phyloP scores from a whole-genome alignment of 2,888 invertebrate genomes.

The Tenthredo notha region DNA sequence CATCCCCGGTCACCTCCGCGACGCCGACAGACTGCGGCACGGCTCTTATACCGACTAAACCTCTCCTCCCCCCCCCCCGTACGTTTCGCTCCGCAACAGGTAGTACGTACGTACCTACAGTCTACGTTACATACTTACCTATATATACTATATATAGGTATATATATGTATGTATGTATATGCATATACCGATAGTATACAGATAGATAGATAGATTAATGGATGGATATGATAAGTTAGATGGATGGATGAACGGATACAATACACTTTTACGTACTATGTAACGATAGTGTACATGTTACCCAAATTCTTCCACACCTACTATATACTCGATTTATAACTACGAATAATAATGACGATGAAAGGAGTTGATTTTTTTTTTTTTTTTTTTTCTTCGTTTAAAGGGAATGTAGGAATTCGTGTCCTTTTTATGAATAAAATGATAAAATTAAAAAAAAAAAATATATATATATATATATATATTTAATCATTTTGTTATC shows the following conservation, averaged over 20 bases:
- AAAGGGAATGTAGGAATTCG: no score
- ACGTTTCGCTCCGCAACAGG: constrained; percentile 41
- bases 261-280: no score
- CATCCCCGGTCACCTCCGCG: not conserved
- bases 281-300: not conserved
- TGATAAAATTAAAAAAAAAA: no score
- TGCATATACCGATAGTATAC: not conserved
- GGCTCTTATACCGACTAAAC: not conserved
- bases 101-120: constrained; percentile 32
- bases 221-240: not conserved
- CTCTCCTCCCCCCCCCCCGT: not conserved
- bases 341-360: not conserved
- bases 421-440: no score
- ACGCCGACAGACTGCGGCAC: constrained; percentile 28
- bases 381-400: not conserved
- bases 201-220: not conserved
- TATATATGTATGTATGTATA: not conserved
- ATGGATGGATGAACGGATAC: not conserved
- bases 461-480: no score
- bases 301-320: not conserved
- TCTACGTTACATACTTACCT: not conserved
- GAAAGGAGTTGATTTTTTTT: not conserved
- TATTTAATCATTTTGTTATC: not conserved
- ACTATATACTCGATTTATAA: not conserved
- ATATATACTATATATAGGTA: not conserved